These are phyloP conservation scores for Phenganax subtilis DNA, from an alignment of 92 coral and sea anemone species.

Conservation along the genomic window DNA sequence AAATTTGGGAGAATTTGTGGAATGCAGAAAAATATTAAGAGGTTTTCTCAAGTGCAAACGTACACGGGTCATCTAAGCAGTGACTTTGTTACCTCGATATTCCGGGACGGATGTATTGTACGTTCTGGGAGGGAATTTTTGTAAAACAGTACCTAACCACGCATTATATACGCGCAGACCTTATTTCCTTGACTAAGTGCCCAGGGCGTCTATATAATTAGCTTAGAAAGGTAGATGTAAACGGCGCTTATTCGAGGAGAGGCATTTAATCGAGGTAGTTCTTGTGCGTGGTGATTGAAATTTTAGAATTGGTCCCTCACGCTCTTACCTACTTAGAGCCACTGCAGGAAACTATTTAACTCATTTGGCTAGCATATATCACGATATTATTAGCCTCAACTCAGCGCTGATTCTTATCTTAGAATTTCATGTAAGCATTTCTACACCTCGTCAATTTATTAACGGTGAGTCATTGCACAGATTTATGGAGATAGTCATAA, in stretches of 20 bases:
- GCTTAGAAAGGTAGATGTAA: no score
- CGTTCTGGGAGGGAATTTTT: constrained; percentile 9
- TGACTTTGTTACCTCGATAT: neutral
- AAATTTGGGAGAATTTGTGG: neutral
- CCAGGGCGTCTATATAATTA: no score
- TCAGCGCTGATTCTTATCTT: neutral
- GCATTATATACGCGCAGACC: no score
- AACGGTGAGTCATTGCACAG: neutral
- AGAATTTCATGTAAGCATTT: neutral
- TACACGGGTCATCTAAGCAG: neutral
- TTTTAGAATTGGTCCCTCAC: constrained; percentile 6
- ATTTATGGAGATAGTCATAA: neutral
- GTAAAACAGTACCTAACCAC: neutral
- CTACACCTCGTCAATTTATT: neutral
- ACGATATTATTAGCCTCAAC: constrained; percentile 13
- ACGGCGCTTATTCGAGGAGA: no score
- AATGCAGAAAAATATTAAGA: neutral
- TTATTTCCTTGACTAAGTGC: no score
- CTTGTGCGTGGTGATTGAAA: no score
- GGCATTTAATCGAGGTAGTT: no score
- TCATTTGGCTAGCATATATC: constrained; percentile 17
- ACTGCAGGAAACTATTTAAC: constrained; percentile 26
- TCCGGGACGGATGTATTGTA: neutral
- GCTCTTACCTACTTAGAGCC: constrained; percentile 21
- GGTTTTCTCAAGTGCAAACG: neutral